Conservation (phyloP, 2,113 vertebrate genomes). For the Leptosomus discolor region DNA sequence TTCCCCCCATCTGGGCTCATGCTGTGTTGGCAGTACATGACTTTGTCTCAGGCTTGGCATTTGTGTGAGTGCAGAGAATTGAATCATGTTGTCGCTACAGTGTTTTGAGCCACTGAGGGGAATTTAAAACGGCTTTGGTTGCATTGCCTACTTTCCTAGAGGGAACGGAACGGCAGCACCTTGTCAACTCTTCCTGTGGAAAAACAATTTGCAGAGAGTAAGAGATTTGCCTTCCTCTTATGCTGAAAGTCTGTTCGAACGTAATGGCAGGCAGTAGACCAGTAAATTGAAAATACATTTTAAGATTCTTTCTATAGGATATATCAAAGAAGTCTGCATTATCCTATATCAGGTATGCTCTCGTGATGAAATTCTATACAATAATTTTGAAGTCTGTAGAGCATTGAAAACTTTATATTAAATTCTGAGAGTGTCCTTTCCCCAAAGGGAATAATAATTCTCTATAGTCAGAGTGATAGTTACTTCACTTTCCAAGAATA, state of each 20-base stretch:
- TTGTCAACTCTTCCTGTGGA: constrained; percentile 53
- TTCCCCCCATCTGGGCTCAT: not conserved
- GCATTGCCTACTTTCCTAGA: not conserved
- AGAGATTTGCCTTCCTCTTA: constrained; percentile 19
- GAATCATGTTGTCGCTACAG: not conserved
- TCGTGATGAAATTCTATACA: constrained; percentile 33
- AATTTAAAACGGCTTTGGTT: constrained; percentile 43
- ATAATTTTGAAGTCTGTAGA: constrained; percentile 45
- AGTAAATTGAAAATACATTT: constrained; percentile 63
- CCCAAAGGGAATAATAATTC: constrained; percentile 45
- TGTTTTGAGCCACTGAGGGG: constrained; percentile 16
- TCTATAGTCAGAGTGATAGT: not conserved
- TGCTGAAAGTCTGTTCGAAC: not conserved
- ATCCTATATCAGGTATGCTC: constrained; percentile 28
- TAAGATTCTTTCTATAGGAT: constrained; percentile 45
- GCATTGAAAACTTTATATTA: constrained; percentile 50
- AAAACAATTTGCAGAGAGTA: constrained; percentile 60
- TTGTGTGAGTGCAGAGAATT: not conserved
- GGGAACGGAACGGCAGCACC: not conserved
- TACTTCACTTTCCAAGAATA: not conserved
- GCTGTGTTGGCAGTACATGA: not conserved
- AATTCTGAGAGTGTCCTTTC: not conserved
- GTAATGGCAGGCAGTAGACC: constrained; percentile 61
- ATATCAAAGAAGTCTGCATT: constrained; percentile 40
- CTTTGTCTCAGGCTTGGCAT: not conserved